Evolutionary conservation across 2,797 vertebrate genomes (phyloP).

Genomic region (Darevskia mixta): DNA sequence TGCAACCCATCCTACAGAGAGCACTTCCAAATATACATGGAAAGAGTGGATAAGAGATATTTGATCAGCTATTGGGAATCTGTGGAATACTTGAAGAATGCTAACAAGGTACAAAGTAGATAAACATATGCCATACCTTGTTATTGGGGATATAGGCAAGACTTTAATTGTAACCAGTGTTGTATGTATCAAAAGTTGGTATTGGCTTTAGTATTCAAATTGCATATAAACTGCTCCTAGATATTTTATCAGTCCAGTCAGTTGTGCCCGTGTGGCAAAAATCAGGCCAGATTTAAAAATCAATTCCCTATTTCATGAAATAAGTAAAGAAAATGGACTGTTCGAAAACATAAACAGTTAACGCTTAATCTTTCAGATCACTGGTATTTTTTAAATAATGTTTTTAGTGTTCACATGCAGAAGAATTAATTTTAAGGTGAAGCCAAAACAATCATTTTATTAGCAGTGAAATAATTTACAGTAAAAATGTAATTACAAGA

Average conservation of each 20-base stretch:
- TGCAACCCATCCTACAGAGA: constrained; percentile 87
- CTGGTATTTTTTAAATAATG: neutral
- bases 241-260: constrained; percentile 4
- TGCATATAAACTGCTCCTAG: neutral
- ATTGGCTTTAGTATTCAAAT: neutral
- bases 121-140: neutral
- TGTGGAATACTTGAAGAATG: constrained; percentile 92
- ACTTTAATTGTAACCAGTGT: neutral
- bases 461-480: neutral
- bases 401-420: neutral
- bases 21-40: constrained; percentile 93
- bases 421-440: neutral
- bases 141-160: neutral
- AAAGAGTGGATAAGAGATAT: constrained; percentile 91
- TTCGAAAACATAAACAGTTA: neutral
- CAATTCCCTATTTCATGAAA: neutral
- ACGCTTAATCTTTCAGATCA: neutral
- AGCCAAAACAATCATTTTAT: neutral
- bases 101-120: constrained; percentile 88
- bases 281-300: constrained; percentile 1
- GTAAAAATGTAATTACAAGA: neutral
- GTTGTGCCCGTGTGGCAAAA: neutral
- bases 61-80: constrained; percentile 95
- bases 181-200: neutral
- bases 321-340: neutral